Base-by-base conservation (phyloP, 2,888 invertebrate species). In the Caenorhabditis panamensis region DNA sequence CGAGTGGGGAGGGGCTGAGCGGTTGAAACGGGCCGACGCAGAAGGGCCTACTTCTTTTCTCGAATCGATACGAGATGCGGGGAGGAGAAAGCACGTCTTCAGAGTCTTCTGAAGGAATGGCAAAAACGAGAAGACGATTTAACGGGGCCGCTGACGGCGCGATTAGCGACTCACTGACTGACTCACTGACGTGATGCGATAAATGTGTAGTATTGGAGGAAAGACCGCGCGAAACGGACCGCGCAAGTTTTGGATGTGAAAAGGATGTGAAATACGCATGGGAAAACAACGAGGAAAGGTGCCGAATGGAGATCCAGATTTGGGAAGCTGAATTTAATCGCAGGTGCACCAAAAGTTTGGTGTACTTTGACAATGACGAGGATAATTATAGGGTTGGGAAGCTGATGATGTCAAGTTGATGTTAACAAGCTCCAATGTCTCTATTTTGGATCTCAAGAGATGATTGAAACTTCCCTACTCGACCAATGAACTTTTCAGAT, bases 31-130 rank as follows among this genome's bases (percentile, higher is more conserved):
- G 68, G 49, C 47, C 47, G 36, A 13, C 16, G 22, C 5, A 31
- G 9, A 31, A 53, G 63, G 26, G 44, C 63, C 56, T 58, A 36
- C 64, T 22, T 11, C 49, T 20, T 20, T 22, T 41, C 13, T 16
- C 16, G 58, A 63, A 72, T 72, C 72, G 72, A 72, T 66, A 73
- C 56, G 63, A 64, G 24, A 53, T 4, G 31, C n/a, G 51, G 28
- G 16, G 26, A 36, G 47, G 53, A 49, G 47, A n/a, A 47, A 67
- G 58, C 73, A 66, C 59, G 73, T 73, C 73, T 66, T 59, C 66
- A n/a, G n/a, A n/a, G n/a, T n/a, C n/a, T n/a, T n/a, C n/a, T 73
- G 66, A 59, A 73, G 73, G 73, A 73, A 73, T 73, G 73, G 73
- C 64, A 73, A 66, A 73, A 64, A 73, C 63, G 64, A 66, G 73